These are phyloP conservation scores for Nibea albiflora DNA, from an alignment of 2,113 vertebrate genomes.

Conservation along the genomic window DNA sequence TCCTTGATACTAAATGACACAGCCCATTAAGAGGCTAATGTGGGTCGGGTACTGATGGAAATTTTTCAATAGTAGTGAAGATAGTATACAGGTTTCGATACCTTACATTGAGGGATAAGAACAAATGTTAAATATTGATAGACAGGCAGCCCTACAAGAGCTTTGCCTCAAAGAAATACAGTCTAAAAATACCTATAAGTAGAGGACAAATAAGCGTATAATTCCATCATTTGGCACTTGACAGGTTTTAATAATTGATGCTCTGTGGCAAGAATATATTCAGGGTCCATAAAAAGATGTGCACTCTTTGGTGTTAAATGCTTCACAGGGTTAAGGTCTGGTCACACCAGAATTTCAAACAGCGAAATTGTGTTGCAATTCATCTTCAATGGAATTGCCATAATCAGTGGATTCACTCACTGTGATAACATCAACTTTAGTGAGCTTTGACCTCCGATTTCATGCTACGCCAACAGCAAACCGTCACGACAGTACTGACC, in stretches of 20 bases:
- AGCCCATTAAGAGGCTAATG: slow-evolving; percentile 42
- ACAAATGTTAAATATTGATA: not conserved
- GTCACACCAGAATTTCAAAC: not conserved
- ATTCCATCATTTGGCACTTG: not conserved
- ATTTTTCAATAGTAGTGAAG: not conserved
- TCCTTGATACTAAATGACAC: slow-evolving; percentile 46
- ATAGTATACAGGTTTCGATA: not conserved
- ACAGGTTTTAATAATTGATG: not conserved
- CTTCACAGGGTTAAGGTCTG: not conserved
- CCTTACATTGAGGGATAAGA: not conserved
- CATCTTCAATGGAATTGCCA: not conserved
- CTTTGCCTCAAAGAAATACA: not conserved
- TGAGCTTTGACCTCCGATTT: not conserved
- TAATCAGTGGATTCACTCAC: not conserved
- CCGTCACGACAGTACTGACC: not conserved
- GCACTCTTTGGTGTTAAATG: not conserved
- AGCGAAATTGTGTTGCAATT: not conserved
- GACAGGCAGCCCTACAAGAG: not conserved
- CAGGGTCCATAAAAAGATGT: not conserved
- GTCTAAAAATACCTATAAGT: too few relatives aligned
- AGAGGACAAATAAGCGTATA: not conserved
- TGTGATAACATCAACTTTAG: not conserved
- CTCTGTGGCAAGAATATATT: not conserved
- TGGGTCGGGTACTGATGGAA: not conserved
- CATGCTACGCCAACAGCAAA: not conserved